Percentiles rank a stretch among this genome's conserved stretches.
phyloP scores from a whole-genome alignment of 1,140 invertebrate genomes.

The Zaprionus camerounensis region DNA sequence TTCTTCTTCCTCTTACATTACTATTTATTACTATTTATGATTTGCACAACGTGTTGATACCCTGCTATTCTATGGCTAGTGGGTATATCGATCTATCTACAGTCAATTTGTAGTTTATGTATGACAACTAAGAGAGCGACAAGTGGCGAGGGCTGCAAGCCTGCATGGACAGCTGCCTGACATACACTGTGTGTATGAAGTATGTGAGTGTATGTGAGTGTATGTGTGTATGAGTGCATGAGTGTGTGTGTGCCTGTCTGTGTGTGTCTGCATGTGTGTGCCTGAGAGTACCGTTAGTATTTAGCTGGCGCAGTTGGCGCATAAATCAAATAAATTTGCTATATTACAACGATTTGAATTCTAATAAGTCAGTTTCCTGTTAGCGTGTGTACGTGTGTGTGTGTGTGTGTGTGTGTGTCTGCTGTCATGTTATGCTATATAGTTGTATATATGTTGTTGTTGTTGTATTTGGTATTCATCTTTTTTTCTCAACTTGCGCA shows the following conservation, averaged over 20 bases:
- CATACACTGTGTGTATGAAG: no score
- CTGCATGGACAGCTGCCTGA: no score
- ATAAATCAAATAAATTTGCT: conserved; percentile 49
- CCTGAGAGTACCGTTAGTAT: background rate
- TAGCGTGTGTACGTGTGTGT: background rate
- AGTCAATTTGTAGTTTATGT: no score
- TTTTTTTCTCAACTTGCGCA: conserved; percentile 67
- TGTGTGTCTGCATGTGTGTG: background rate
- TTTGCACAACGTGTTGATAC: no score
- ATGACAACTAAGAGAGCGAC: background rate
- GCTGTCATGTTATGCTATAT: conserved; percentile 21
- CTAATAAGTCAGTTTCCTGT: conserved; percentile 26
- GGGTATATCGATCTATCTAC: no score
- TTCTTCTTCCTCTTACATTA: no score
- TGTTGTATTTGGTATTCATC: conserved; percentile 41
- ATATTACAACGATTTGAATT: conserved; percentile 45
- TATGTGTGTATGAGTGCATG: background rate
- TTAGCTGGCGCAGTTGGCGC: conserved; percentile 18
- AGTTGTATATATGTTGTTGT: conserved; percentile 4
- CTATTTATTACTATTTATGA: no score
- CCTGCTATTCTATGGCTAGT: no score
- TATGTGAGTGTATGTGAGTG: background rate
- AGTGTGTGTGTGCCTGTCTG: background rate
- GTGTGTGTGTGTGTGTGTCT: conserved; percentile 1
- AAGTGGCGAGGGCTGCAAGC: background rate